Percentiles rank a stretch among this genome's conserved stretches.
phyloP scores from a whole-genome alignment of 2,888 invertebrate genomes.

The Calliphora vomitoria region DNA sequence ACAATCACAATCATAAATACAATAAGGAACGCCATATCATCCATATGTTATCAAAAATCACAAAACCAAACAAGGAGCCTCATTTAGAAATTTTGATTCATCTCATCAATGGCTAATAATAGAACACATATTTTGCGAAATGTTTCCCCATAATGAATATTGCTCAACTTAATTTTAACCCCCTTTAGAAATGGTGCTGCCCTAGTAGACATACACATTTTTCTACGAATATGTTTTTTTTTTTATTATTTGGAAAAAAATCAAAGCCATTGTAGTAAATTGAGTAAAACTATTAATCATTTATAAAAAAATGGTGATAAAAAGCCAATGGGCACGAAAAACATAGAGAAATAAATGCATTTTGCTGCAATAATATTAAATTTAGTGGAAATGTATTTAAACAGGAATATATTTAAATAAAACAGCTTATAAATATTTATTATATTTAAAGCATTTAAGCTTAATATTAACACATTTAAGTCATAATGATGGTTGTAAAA shows the following conservation, averaged over 20 bases:
- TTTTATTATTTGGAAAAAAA: constrained; percentile 16
- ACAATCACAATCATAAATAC: neutral
- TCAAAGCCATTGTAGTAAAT: constrained; percentile 41
- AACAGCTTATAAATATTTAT: neutral
- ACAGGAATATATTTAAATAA: neutral
- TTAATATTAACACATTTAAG: no score
- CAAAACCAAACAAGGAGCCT: no score
- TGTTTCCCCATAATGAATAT: no score
- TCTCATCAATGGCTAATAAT: no score
- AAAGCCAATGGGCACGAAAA: constrained; percentile 42
- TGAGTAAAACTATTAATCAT: constrained; percentile 67
- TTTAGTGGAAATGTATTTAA: constrained; percentile 2
- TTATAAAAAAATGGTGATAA: constrained; percentile 51
- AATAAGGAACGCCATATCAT: neutral
- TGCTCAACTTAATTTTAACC: no score
- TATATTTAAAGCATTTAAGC: no score
- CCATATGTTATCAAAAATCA: no score
- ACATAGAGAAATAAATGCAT: neutral
- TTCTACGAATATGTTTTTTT: neutral
- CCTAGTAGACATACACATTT: no score
- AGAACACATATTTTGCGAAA: no score
- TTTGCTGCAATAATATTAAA: constrained; percentile 12
- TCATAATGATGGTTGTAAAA: no score
- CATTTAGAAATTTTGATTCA: no score
- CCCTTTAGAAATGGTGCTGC: no score